phyloP scores from a whole-genome alignment of 2,888 invertebrate species.

The Lacanobia wlatinum region DNA sequence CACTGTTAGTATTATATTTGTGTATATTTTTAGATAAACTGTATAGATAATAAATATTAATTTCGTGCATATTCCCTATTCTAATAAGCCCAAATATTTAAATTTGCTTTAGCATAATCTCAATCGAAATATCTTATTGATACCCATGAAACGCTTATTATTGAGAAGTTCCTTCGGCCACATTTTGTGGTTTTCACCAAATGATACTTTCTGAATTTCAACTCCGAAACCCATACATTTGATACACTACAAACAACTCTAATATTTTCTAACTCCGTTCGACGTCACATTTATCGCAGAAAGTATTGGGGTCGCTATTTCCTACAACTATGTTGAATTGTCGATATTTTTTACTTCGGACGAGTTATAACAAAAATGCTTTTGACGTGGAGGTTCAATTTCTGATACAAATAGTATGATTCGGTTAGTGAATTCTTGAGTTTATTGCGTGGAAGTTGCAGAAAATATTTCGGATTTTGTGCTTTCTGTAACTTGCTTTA shows the following conservation, averaged over 20 bases:
- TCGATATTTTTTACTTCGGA: constrained; percentile 40
- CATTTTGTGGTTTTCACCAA: too few relatives aligned
- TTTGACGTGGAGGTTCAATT: constrained; percentile 34
- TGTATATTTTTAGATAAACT: too few relatives aligned
- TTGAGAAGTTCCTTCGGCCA: too few relatives aligned
- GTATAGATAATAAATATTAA: too few relatives aligned
- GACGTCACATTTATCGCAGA: constrained; percentile 37
- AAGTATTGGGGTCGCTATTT: constrained; percentile 42
- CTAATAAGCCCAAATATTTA: too few relatives aligned
- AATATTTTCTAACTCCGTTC: constrained; percentile 20
- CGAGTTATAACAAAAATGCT: constrained; percentile 35
- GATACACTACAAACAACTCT: constrained; percentile 4
- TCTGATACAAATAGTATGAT: constrained; percentile 11
- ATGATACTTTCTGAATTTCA: neutral
- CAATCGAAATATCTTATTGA: too few relatives aligned
- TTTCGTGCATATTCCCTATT: too few relatives aligned
- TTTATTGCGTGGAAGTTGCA: constrained; percentile 15
- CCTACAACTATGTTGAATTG: constrained; percentile 21
- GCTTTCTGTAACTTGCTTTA: neutral
- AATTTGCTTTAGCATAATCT: too few relatives aligned
- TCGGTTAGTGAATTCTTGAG: constrained; percentile 14
- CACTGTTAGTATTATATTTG: too few relatives aligned
- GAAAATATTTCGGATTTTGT: neutral
- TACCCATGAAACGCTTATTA: too few relatives aligned
- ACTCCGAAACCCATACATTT: constrained; percentile 2